Conservation (phyloP, 2,113 vertebrate species). For the Hemibagrus wyckioides region DNA sequence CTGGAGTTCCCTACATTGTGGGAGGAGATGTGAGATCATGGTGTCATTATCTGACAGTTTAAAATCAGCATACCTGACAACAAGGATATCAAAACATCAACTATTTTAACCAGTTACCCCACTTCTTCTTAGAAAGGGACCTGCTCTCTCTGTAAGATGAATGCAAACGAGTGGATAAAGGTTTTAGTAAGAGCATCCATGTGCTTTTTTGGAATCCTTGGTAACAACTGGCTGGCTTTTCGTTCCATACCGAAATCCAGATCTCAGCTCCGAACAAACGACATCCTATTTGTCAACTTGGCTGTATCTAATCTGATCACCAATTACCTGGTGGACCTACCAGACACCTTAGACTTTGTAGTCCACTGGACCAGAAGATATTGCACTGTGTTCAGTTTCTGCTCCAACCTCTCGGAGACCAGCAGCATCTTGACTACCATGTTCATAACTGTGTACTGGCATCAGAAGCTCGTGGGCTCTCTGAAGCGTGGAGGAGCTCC, state of each 20-base stretch:
- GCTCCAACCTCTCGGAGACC: slow-evolving; percentile 69
- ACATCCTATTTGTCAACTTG: slow-evolving; percentile 74
- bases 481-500: slow-evolving; percentile 65
- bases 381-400: slow-evolving; percentile 69
- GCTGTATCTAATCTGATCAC: slow-evolving; percentile 76
- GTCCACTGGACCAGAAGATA: slow-evolving; percentile 65
- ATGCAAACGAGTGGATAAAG: slow-evolving; percentile 54
- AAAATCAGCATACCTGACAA: background rate
- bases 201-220: slow-evolving; percentile 69
- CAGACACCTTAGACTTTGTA: slow-evolving; percentile 66
- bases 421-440: slow-evolving; percentile 77
- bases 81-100: background rate
- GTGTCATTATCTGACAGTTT: background rate
- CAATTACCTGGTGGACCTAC: slow-evolving; percentile 75
- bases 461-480: slow-evolving; percentile 76
- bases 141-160: slow-evolving; percentile 55
- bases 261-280: slow-evolving; percentile 64
- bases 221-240: slow-evolving; percentile 72
- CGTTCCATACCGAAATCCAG: slow-evolving; percentile 60
- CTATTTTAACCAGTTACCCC: background rate
- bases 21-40: background rate
- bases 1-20: background rate
- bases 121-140: background rate
- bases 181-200: slow-evolving; percentile 63
- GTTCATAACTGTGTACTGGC: slow-evolving; percentile 75